Base-by-base conservation (phyloP, 2,888 invertebrate genomes). In the Epistrophe eligans region DNA sequence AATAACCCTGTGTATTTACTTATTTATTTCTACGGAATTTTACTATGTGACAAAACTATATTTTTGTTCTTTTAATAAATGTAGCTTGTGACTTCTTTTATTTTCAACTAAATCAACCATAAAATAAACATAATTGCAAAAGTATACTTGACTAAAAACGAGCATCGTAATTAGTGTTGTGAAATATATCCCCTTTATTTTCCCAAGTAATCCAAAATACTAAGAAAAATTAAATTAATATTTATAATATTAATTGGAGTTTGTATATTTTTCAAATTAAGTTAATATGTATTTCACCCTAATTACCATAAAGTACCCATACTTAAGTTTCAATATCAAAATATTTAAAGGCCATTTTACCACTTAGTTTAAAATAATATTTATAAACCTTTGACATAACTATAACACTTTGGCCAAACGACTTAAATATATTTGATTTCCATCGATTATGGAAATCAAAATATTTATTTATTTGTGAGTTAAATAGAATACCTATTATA, bases 281-380 rank as follows among this genome's bases (percentile, higher is more conserved):
- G n/a, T n/a, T 45, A 45, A 45, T 45, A n/a, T n/a, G n/a, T n/a
- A 45, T 45, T 45, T n/a, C n/a, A 45, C 45, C 7, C 45, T n/a
- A n/a, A 45, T 45, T 45, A 45, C n/a, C 45, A 45, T n/a, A n/a
- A n/a, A 45, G n/a, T n/a, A 45, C 7, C 4, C 32, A 32, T 5
- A 32, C 24, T 24, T 24, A 24, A 24, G 24, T 24, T 24, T 24
- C 24, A 24, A 24, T 32, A 32, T 7, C 35, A 35, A 35, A 35
- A 10, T 9, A 35, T 43, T 43, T 15, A 5, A 43, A 15, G 15
- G 43, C 5, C 15, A 43, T 5, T n/a, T 43, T 43, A 43, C 4
- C 43, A 43, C 15, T 43, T 45, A 17, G 8, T 45, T 45, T n/a
- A n/a, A 45, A 52, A 24, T 52, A 55, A 55, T 28, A 55, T 55